Evolutionary conservation across 2,797 vertebrate genomes (phyloP).

Genomic region (Aplochiton taeniatus): DNA sequence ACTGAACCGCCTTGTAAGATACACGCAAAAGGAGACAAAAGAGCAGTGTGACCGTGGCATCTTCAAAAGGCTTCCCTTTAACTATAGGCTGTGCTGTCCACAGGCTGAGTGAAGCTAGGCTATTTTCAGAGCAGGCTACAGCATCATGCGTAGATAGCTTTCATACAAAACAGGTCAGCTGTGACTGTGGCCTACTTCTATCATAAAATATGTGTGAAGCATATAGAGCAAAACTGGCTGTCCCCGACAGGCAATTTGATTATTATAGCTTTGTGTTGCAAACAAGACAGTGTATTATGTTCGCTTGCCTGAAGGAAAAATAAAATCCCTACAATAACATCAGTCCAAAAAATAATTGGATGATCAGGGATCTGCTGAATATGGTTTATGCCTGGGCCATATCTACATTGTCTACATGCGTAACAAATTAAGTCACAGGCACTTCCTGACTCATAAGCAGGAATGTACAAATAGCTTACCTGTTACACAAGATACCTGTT

Average conservation of each 20-base stretch:
- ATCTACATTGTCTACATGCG: background rate
- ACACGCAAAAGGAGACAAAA: no score
- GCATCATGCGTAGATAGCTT: conserved; percentile 44
- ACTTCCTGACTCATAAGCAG: conserved; percentile 59
- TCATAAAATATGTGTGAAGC: conserved; percentile 24
- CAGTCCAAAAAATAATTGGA: no score
- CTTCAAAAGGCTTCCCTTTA: conserved; percentile 27
- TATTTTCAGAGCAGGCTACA: conserved; percentile 42
- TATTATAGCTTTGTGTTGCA: background rate
- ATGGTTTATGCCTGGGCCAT: background rate
- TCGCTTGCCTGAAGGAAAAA: background rate
- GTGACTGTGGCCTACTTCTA: conserved; percentile 41
- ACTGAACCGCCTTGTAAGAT: no score
- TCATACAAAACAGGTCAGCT: conserved; percentile 53
- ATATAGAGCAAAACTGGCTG: background rate
- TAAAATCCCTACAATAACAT: no score
- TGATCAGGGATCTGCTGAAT: no score
- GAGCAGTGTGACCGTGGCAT: background rate
- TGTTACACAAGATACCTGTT: conserved; percentile 64
- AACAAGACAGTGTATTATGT: no score
- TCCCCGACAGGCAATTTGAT: background rate
- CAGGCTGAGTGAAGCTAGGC: conserved; percentile 21
- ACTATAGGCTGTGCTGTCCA: conserved; percentile 28
- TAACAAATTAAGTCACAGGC: conserved; percentile 56
- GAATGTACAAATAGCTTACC: conserved; percentile 68